Base-by-base conservation (phyloP, 2,797 vertebrate genomes). In the Picus viridis region DNA sequence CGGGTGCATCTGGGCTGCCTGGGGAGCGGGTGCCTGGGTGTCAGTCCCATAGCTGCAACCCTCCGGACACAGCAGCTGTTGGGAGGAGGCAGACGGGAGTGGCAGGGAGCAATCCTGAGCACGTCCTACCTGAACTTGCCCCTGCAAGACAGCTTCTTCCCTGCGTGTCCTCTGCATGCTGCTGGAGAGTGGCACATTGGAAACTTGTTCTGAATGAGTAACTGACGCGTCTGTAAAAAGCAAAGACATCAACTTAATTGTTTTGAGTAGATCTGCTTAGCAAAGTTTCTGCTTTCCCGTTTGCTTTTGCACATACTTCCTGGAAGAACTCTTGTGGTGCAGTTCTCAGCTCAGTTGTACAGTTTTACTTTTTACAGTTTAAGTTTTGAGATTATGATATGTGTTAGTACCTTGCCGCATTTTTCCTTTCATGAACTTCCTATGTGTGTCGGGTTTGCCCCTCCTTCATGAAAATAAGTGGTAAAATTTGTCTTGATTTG, bases 101-200 rank as follows among this genome's bases (percentile, higher is more conserved):
- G 73, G 23, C 54, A 47, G 23, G 65, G 56, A 90, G n/a, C 65
- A 53, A 85, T 95, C 58, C 85, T 0, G 2, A 59, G 90, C 45
- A 45, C 0, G 9, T 74, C 72, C 45, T 58, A 4, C 30, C 3
- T 0, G 1, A 27, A 65, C 45, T 29, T 24, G 19, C 45, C 30
- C 45, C 43, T 68, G 26, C 62, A 47, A 64, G 9, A 3, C 53
- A 81, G 68, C 69, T 72, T 51, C 79, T 92, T 92, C 57, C 49
- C 34, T 2, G 1, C 0, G 0, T 14, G 3, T 71, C 67, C 63
- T 10, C 22, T 1, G 1, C 0, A 0, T 63, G 49, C 75, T 43
- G 47, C 77, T 73, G 34, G 47, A 67, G 77, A 16, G 20, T 20
- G 24, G 27, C 64, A 43, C 23, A 45, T 36, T 65, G 76, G 67